Evolutionary conservation across 2,113 vertebrate species (phyloP).

Genomic region (Scopus umbretta): DNA sequence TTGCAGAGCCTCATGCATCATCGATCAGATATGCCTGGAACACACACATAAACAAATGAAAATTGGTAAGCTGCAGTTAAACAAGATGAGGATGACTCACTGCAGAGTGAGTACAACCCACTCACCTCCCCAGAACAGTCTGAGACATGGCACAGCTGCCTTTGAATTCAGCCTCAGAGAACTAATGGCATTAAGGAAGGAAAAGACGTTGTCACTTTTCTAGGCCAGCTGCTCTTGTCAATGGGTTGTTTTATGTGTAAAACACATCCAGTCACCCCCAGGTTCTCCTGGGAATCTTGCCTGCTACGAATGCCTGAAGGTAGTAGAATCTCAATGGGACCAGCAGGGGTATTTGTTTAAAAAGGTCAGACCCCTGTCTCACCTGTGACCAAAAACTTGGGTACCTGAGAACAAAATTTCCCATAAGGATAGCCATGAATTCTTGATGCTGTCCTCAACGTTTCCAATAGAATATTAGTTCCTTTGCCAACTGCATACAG

Average conservation of each 20-base stretch:
- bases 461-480: neutral
- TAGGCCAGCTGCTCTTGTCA: neutral
- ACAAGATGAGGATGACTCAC: conserved; percentile 18
- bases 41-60: neutral
- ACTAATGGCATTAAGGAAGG: neutral
- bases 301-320: neutral
- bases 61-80: conserved; percentile 18
- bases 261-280: neutral
- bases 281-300: neutral
- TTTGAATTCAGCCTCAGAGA: neutral
- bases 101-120: neutral
- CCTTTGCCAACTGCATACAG: neutral
- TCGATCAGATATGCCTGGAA: neutral
- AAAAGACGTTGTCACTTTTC: neutral
- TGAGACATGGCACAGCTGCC: conserved; percentile 14
- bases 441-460: neutral
- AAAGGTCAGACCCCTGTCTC: neutral
- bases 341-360: neutral
- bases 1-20: neutral
- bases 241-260: neutral
- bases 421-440: accelerated
- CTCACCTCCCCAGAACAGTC: conserved; percentile 16
- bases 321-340: neutral
- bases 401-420: neutral
- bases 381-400: neutral